These are phyloP conservation scores for Ceratoteleas bidentatus DNA, from an alignment of 1,140 invertebrate genomes.

Conservation along the genomic window DNA sequence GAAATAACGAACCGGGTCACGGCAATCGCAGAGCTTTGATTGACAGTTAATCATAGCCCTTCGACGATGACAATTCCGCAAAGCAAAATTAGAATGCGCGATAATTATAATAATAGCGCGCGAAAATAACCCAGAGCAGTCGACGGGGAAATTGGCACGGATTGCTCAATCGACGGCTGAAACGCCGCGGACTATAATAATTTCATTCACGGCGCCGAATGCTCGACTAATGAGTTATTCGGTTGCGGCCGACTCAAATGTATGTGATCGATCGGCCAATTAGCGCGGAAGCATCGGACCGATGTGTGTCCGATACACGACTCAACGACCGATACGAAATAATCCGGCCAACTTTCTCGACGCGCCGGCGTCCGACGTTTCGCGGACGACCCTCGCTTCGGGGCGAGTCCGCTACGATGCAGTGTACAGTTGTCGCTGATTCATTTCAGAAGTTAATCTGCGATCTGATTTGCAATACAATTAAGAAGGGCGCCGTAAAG, in stretches of 20 bases:
- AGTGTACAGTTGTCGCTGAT: constrained; percentile 54
- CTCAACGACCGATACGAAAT: constrained; percentile 54
- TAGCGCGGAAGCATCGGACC: constrained; percentile 47
- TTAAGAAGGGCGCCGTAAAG: constrained; percentile 56
- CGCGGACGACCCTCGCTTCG: constrained; percentile 56
- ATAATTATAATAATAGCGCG: constrained; percentile 3
- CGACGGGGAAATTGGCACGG: constrained; percentile 1
- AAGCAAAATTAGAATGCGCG: not conserved
- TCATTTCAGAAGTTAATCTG: constrained; percentile 60
- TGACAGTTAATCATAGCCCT: not conserved
- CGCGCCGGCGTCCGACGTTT: constrained; percentile 57
- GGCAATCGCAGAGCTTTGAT: not conserved
- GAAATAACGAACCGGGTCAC: not conserved
- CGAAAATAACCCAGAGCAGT: not conserved
- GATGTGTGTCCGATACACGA: constrained; percentile 52
- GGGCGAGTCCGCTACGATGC: constrained; percentile 49
- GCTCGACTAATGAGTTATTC: constrained; percentile 32
- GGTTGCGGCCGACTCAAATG: constrained; percentile 32
- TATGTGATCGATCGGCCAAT: constrained; percentile 51
- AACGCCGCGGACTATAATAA: constrained; percentile 18
- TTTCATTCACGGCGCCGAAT: constrained; percentile 12
- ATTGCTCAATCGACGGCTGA: not conserved
- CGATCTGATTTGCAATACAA: constrained; percentile 63
- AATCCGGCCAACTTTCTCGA: constrained; percentile 48
- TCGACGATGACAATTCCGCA: not conserved